Evolutionary conservation across 2,113 vertebrate genomes (phyloP).

Genomic region (Rhadina sibilatrix): DNA sequence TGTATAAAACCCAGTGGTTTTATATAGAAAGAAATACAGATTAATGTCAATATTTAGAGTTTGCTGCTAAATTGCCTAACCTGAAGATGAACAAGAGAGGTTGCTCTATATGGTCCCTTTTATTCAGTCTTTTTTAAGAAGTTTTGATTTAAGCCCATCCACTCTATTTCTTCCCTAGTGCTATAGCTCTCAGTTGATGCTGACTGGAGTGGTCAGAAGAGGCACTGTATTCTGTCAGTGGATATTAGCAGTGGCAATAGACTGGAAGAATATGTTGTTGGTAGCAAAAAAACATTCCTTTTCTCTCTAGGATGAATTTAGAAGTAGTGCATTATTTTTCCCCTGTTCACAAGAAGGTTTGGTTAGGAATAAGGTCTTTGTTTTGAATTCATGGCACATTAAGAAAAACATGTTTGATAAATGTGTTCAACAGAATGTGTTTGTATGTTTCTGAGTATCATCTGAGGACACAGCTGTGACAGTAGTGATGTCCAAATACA

Average conservation of each 20-base stretch:
- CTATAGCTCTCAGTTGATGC: neutral
- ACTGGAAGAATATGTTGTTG: neutral
- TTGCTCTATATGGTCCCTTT: neutral
- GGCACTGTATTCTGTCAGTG: neutral
- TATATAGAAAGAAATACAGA: neutral
- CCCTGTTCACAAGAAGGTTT: neutral
- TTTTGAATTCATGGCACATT: neutral
- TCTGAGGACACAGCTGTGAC: slow-evolving; percentile 17
- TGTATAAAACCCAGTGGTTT: neutral
- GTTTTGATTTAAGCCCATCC: neutral
- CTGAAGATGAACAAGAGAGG: neutral
- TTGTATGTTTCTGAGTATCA: neutral
- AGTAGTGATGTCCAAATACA: slow-evolving; percentile 38
- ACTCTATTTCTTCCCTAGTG: neutral
- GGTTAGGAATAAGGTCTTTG: neutral
- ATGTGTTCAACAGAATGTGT: neutral
- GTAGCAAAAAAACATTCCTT: neutral
- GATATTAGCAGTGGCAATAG: neutral
- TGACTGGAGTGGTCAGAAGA: neutral
- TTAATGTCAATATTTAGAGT: neutral
- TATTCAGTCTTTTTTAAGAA: neutral
- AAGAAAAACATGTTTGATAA: neutral
- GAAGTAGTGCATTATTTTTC: neutral
- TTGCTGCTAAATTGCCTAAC: neutral
- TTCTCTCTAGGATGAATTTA: neutral